phyloP scores from a whole-genome alignment of 2,113 vertebrate genomes.

The Reinhardtius hippoglossoides region DNA sequence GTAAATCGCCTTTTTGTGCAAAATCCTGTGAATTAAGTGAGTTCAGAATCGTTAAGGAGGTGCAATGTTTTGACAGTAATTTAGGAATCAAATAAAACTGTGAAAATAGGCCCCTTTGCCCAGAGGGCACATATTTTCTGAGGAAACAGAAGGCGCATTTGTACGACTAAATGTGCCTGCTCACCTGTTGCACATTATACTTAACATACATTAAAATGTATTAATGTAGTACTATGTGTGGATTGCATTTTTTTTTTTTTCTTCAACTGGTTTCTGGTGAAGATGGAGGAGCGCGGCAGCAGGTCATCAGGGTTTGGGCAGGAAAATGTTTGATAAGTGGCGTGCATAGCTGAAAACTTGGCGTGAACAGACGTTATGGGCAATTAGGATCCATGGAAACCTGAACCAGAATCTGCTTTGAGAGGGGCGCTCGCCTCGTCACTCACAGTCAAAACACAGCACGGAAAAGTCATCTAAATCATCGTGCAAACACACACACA shows the following conservation, averaged over 20 bases:
- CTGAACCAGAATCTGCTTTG: slow-evolving; percentile 50
- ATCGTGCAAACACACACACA: slow-evolving; percentile 16
- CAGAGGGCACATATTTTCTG: slow-evolving; percentile 55
- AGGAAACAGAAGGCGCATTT: slow-evolving; percentile 4
- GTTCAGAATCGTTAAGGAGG: slow-evolving; percentile 35
- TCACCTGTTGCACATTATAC: slow-evolving; percentile 43
- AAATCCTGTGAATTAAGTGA: slow-evolving; percentile 52
- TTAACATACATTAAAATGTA: slow-evolving; percentile 1
- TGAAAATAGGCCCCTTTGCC: slow-evolving; percentile 53
- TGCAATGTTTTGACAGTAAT: slow-evolving; percentile 74
- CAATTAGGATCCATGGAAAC: slow-evolving; percentile 77
- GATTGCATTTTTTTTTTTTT: slow-evolving; percentile 9
- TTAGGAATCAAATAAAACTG: slow-evolving; percentile 66
- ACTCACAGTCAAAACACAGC: slow-evolving; percentile 59
- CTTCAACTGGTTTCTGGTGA: slow-evolving; percentile 3
- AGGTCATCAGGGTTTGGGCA: slow-evolving; percentile 22
- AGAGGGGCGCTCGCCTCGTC: slow-evolving; percentile 36
- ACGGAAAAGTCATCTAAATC: slow-evolving; percentile 46
- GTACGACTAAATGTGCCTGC: slow-evolving; percentile 19
- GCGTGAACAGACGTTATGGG: slow-evolving; percentile 51
- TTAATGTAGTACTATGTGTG: neutral
- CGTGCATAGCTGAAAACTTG: slow-evolving; percentile 38
- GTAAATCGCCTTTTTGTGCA: slow-evolving; percentile 58
- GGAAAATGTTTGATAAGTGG: slow-evolving; percentile 45
- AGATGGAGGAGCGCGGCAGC: neutral